Base-by-base conservation (phyloP, 2,797 vertebrate genomes). In the Antrozous pallidus region DNA sequence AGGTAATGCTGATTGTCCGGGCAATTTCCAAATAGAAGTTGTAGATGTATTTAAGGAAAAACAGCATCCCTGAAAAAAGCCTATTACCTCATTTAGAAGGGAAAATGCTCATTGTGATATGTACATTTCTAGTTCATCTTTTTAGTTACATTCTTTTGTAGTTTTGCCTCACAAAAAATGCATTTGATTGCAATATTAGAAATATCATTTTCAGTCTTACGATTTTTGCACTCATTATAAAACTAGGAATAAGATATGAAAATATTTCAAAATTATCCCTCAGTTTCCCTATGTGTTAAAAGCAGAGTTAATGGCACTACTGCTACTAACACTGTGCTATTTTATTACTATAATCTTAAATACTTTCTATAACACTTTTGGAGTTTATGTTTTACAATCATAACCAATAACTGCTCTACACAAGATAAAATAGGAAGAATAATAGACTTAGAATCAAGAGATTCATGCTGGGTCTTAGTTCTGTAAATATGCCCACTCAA, bases 211-310 rank as follows among this genome's bases (percentile, higher is more conserved):
- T 61, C 17, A 84, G 33, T 61, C 47, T 67, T 51, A 78, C 17
- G 18, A 1, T 71, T 90, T 92, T 90, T 45, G 51, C 5, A 70
- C 20, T 92, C n/a, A 63, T 70, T 80, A 75, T 88, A 77, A 71
- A 88, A 90, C 78, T 45, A 85, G 18, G 16, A 93, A 45, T 11
- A 49, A 93, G 54, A 69, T 20, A 88, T 2, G 8, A 69, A 87
- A 85, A 90, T 36, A 87, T 51, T 93, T 81, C 51, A 40, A 83
- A 92, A 51, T 45, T 90, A 80, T 69, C 47, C 20, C 78, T 96
- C 88, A 40, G 42, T 77, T 69, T 90, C 33, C 51, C 67, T 6
- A 4, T 28, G n/a, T 12, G 7, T 36, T 75, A 88, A 42, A n/a
- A 42, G 36, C 12, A 89, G 40, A 38, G 38, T 42, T 47, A 82